Evolutionary conservation across 2,113 vertebrate species (phyloP).

Genomic region (Microcebus tavaratra): DNA sequence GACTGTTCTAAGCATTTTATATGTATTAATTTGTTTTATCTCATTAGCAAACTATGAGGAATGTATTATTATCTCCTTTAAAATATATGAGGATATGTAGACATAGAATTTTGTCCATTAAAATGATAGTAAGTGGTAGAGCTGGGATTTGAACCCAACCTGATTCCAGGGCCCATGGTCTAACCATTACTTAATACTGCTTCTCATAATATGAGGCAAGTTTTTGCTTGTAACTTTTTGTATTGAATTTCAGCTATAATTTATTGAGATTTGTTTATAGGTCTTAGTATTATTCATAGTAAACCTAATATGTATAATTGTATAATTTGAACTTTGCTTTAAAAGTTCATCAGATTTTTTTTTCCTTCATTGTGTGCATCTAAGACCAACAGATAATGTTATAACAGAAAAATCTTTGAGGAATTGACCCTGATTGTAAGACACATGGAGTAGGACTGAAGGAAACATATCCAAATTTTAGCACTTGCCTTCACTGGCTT

Average conservation of each 20-base stretch:
- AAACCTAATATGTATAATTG: background rate
- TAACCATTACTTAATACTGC: background rate
- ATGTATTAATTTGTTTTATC: background rate
- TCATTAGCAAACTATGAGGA: background rate
- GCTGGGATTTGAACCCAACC: constrained; percentile 12
- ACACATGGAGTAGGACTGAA: constrained; percentile 1
- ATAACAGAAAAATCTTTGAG: constrained; percentile 26
- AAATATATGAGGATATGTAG: background rate
- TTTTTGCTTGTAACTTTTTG: constrained; percentile 33
- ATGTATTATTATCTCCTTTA: background rate
- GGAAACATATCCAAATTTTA: constrained; percentile 41
- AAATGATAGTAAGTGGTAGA: background rate
- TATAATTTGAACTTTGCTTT: constrained; percentile 19
- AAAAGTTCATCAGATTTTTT: background rate
- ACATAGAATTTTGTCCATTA: background rate
- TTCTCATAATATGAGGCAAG: background rate
- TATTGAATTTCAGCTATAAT: constrained; percentile 9
- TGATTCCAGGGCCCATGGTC: background rate
- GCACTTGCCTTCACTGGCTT: constrained; percentile 43
- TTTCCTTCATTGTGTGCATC: background rate
- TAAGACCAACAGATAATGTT: constrained; percentile 7
- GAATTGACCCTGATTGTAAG: constrained; percentile 39
- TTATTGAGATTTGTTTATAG: constrained; percentile 19
- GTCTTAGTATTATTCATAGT: background rate
- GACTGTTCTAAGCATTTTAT: background rate